phyloP scores from a whole-genome alignment of 2,113 vertebrate genomes.

The Clinocottus analis region DNA sequence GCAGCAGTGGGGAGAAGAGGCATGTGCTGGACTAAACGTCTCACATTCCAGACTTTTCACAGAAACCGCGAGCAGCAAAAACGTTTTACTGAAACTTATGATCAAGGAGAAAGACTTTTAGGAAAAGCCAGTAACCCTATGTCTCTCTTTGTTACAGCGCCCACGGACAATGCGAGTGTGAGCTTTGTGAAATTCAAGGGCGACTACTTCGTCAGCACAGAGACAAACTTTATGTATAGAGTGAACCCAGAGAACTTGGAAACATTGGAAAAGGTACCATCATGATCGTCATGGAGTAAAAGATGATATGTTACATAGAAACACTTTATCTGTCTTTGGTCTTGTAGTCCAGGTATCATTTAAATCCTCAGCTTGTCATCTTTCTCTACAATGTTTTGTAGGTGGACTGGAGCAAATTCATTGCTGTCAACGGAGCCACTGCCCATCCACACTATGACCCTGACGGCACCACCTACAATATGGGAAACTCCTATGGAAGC shows the following conservation, averaged over 20 bases:
- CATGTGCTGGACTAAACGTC: neutral
- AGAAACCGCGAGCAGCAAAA: neutral
- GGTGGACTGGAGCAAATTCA: conserved; percentile 94
- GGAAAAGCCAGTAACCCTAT: neutral
- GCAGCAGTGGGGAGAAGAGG: neutral
- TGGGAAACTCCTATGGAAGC: conserved; percentile 93
- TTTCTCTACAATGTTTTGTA: conserved; percentile 62
- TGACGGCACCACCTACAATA: conserved; percentile 93
- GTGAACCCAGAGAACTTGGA: conserved; percentile 89
- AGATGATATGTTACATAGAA: neutral
- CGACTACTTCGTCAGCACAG: conserved; percentile 92
- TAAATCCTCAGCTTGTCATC: neutral
- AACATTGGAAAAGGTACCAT: conserved; percentile 88
- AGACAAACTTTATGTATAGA: conserved; percentile 90
- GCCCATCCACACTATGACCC: conserved; percentile 95
- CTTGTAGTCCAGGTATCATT: neutral
- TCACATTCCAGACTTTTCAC: conserved; percentile 7
- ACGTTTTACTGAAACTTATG: neutral
- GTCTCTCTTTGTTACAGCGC: conserved; percentile 77
- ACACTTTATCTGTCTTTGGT: neutral
- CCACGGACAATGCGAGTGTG: conserved; percentile 91
- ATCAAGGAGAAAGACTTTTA: neutral
- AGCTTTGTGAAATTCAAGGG: conserved; percentile 90
- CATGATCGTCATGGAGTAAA: neutral
- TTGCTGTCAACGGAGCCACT: conserved; percentile 94